A percentile compares a stretch with the other conserved stretches of the same genome.
Conservation (phyloP, 2,888 invertebrate genomes). For the Eristalis arbustorum region DNA sequence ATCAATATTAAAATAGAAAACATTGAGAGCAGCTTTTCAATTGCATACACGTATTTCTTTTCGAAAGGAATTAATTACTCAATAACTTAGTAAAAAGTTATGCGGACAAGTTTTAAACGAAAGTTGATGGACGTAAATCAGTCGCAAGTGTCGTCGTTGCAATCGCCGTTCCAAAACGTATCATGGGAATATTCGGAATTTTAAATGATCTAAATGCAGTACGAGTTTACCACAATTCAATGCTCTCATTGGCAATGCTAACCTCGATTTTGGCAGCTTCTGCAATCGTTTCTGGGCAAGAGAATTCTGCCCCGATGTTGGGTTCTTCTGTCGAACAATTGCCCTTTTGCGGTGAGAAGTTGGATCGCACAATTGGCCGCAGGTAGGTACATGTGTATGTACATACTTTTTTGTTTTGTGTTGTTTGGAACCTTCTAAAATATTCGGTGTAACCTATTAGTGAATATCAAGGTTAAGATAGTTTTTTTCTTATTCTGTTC, state of each 20-base stretch:
- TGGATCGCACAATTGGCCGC: conserved; percentile 77
- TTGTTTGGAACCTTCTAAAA: conserved; percentile 55
- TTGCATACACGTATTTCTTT: background rate
- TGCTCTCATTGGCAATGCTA: conserved; percentile 75
- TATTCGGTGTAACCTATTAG: conserved; percentile 30
- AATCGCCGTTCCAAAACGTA: conserved; percentile 55
- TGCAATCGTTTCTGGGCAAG: conserved; percentile 59
- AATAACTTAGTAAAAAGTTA: conserved; percentile 72
- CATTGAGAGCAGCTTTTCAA: background rate
- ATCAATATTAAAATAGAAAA: background rate
- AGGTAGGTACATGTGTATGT: conserved; percentile 76
- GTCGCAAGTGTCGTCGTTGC: conserved; percentile 53
- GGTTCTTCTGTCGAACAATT: conserved; percentile 70
- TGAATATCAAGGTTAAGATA: conserved; percentile 36
- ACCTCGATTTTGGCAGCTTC: conserved; percentile 75
- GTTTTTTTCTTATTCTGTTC: background rate
- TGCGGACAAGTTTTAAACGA: conserved; percentile 74
- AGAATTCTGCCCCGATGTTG: conserved; percentile 22
- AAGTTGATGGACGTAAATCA: conserved; percentile 74
- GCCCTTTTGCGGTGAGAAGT: conserved; percentile 76
- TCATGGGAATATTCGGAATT: conserved; percentile 58
- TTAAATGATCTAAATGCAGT: conserved; percentile 72
- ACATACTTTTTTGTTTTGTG: background rate
- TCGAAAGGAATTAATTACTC: background rate
- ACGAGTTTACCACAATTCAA: conserved; percentile 70